Base-by-base conservation (phyloP, 35 echinoderm and acorn worm species). In the Patiria miniata region DNA sequence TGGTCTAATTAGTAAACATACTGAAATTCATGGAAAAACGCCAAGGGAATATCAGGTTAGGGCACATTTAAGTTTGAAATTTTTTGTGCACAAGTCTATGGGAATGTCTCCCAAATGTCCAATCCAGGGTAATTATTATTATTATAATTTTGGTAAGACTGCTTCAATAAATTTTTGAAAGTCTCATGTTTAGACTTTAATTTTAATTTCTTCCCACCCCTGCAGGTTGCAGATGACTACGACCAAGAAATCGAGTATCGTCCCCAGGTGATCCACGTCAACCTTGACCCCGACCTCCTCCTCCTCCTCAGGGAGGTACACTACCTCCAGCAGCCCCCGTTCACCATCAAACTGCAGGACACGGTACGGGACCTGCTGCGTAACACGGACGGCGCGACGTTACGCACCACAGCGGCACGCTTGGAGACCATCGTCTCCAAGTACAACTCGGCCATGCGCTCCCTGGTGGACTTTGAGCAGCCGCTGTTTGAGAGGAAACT, bases 401-500 rank as follows among this genome's bases (percentile, higher is more conserved):
- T 99, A 34, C 79, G 96, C 30, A 99, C 93, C 0, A 99, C 89
- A 18, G 89, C 86, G 10, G 91, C 92, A 0, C 85, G 91, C 50
- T 82, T 97, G 33, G 95, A 93, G 81, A 97, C 95, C 50, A 94
- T 99, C 19, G 95, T 98, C 18, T 91, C 95, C 2, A 98, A 98
- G 92, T 98, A 98, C 53, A 99, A 99, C 83, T 88, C 93, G 8
- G 96, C 93, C 30, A 94, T 99, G 92, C 81, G 87, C 36, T 94
- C 93, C 26, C 86, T 99, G 53, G 89, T 94, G 36, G 93, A 99
- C 52, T 99, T 99, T 90, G 96, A 99, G 68, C 91, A 77, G 60
- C 96, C 96, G 10, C 57, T 99, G 29, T 94, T 99, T 95, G 96
- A 99, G 54, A 94, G 96, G 22, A 99, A 99, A 40, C 68, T 99